Evolutionary conservation across 2,113 vertebrate genomes (phyloP).

Genomic region (Cynoglossus semilaevis): DNA sequence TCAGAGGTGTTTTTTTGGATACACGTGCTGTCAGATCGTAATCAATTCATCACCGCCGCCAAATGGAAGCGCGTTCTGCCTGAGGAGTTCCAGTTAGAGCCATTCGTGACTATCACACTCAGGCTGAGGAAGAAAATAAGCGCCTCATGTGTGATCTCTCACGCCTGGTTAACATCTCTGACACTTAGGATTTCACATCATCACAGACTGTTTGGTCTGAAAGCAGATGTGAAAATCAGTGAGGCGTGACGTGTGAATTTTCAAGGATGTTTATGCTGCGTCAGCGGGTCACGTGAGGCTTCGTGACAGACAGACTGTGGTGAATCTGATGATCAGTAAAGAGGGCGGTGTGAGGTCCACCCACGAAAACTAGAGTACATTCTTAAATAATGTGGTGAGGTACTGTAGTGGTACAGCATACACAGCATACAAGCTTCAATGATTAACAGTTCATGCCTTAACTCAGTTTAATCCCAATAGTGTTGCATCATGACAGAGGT

Average conservation of each 20-base stretch:
- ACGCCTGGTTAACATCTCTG: constrained; percentile 38
- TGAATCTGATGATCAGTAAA: constrained; percentile 1
- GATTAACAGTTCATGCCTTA: no score
- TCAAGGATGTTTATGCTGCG: constrained; percentile 1
- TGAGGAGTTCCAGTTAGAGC: constrained; percentile 27
- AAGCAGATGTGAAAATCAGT: constrained; percentile 34
- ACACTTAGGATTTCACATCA: constrained; percentile 23
- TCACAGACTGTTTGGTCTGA: constrained; percentile 7
- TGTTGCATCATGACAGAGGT: no score
- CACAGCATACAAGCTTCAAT: no score
- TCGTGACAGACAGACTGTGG: no score
- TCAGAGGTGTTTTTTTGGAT: neutral
- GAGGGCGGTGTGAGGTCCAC: no score
- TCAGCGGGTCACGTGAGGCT: constrained; percentile 27
- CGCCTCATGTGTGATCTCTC: constrained; percentile 39
- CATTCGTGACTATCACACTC: constrained; percentile 28
- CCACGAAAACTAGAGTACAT: no score
- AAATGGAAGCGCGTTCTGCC: constrained; percentile 35
- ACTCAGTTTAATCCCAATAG: no score
- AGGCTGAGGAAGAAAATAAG: constrained; percentile 51
- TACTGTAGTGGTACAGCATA: no score
- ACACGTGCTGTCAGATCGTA: constrained; percentile 27
- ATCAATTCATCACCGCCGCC: constrained; percentile 35
- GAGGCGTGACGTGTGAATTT: constrained; percentile 13
- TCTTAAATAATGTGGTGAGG: no score